These are phyloP conservation scores for Troides helena DNA, from an alignment of 2,888 invertebrate genomes.

Conservation along the genomic window DNA sequence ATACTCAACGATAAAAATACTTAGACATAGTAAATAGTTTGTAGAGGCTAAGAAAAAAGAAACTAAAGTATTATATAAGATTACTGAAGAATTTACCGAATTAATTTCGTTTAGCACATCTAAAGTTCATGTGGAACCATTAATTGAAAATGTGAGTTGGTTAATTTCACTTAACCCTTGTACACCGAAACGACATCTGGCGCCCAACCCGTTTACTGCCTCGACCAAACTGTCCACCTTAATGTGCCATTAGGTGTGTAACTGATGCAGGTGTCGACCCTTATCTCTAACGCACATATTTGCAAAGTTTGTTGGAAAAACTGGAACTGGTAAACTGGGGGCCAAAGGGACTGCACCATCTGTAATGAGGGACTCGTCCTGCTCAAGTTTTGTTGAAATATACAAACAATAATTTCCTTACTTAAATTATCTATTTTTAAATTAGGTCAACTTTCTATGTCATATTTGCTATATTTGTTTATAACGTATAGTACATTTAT, in stretches of 20 bases:
- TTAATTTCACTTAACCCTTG: constrained; percentile 47
- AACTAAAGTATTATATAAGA: too few species aligned
- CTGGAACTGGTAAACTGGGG: constrained; percentile 49
- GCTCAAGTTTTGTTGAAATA: constrained; percentile 39
- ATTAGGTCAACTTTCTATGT: too few species aligned
- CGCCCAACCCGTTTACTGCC: constrained; percentile 41
- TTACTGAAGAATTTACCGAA: too few species aligned
- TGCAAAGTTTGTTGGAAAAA: constrained; percentile 64
- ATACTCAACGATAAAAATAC: not conserved
- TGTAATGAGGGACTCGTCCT: constrained; percentile 40
- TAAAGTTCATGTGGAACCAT: constrained; percentile 33
- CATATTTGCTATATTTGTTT: too few species aligned
- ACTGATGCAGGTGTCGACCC: constrained; percentile 71
- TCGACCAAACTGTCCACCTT: constrained; percentile 54
- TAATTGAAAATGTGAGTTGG: constrained; percentile 43
- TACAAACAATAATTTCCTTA: constrained; percentile 46
- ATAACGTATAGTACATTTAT: too few species aligned
- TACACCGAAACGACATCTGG: constrained; percentile 44
- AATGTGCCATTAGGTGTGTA: constrained; percentile 65
- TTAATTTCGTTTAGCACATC: too few species aligned
- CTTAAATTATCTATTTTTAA: too few species aligned
- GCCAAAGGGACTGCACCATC: constrained; percentile 48
- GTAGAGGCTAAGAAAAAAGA: too few species aligned
- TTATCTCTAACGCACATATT: constrained; percentile 65
- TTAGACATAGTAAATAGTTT: too few species aligned